Percentiles rank a stretch among this genome's conserved stretches.
Conservation (phyloP, 2,888 invertebrate genomes). For the Sminthurinus aureus region DNA sequence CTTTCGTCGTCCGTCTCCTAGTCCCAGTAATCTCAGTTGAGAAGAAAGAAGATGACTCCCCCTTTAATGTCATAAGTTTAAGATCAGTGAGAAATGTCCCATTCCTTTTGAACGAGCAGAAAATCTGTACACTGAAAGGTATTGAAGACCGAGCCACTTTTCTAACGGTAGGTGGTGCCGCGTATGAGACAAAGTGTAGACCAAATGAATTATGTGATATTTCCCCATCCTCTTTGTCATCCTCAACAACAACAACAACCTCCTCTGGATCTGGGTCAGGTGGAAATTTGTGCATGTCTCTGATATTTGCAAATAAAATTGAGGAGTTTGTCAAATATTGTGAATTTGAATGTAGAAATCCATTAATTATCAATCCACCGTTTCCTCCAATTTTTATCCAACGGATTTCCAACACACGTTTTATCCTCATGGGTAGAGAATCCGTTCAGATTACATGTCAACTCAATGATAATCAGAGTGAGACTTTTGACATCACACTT, state of each 20-base stretch:
- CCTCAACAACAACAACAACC: no score
- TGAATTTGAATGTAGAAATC: conserved; percentile 46
- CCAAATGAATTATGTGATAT: conserved; percentile 51
- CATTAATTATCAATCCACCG: not conserved
- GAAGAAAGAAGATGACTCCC: no score
- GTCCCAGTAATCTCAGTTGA: conserved; percentile 43
- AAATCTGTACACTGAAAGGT: conserved; percentile 45
- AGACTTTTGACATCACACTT: not conserved
- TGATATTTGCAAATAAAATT: conserved; percentile 40
- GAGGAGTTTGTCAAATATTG: conserved; percentile 43
- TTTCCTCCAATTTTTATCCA: not conserved
- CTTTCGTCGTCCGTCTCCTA: conserved; percentile 48
- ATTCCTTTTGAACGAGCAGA: conserved; percentile 46
- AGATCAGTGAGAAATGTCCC: conserved; percentile 24
- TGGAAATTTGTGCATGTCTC: conserved; percentile 48
- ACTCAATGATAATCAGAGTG: not conserved
- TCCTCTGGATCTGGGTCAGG: no score
- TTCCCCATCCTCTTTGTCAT: conserved; percentile 31
- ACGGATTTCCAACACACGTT: not conserved
- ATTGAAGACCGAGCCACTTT: conserved; percentile 2
- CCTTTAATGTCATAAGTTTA: not conserved
- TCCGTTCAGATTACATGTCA: not conserved
- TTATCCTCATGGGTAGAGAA: not conserved
- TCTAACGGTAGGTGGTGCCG: conserved; percentile 11
- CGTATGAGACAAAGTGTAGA: conserved; percentile 48